Conservation (phyloP, 23 tunicate genomes). For the Trididemnum miniatum region DNA sequence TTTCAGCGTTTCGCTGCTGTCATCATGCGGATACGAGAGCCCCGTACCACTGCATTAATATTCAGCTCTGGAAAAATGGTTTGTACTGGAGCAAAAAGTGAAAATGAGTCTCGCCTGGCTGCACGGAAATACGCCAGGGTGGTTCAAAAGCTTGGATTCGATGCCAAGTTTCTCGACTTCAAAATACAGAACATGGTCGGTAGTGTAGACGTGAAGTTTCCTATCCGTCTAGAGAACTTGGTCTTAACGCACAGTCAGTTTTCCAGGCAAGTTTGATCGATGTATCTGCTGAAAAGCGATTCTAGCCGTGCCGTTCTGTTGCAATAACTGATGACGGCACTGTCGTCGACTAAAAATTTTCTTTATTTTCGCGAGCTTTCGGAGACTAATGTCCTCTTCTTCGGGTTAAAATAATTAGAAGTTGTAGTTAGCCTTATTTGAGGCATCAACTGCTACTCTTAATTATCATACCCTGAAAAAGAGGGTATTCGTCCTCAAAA, state of each 20-base stretch:
- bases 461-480: no score
- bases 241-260: constrained; percentile 97
- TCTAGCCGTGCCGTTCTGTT: no score
- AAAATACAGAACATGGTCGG: constrained; percentile 99
- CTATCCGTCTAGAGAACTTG: constrained; percentile 88
- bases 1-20: constrained; percentile 98
- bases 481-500: no score
- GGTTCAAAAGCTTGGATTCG: constrained; percentile 96
- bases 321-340: no score
- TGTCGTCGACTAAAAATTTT: no score
- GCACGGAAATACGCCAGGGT: constrained; percentile 99
- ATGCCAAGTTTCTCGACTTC: constrained; percentile 97
- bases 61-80: constrained; percentile 99
- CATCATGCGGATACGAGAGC: constrained; percentile 98
- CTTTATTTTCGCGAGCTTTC: no score
- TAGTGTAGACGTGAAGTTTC: constrained; percentile 97
- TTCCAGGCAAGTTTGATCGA: constrained; percentile 55
- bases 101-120: constrained; percentile 88
- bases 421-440: no score
- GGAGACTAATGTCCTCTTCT: no score
- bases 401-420: no score
- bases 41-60: constrained; percentile 97
- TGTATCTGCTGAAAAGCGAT: no score
- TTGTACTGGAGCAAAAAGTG: constrained; percentile 99
- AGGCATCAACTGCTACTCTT: no score